Evolutionary conservation across 1,140 invertebrate species (phyloP).

Genomic region (Glomeris maerens): DNA sequence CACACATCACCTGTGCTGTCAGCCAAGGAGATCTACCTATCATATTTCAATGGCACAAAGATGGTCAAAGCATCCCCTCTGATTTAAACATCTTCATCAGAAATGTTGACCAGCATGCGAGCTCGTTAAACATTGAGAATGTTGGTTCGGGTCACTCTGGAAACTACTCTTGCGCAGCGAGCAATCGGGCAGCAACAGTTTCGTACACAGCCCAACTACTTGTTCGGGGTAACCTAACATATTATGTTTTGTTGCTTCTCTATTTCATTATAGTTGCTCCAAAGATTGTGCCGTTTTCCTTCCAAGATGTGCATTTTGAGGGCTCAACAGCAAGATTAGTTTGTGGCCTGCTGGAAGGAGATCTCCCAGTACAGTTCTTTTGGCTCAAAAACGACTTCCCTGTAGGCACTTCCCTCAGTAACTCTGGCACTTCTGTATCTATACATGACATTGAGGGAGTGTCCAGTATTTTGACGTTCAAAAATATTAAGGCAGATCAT

Average conservation of each 20-base stretch:
- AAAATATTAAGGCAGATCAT: conserved; percentile 29
- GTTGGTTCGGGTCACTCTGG: conserved; percentile 65
- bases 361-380: background rate
- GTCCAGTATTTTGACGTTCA: background rate
- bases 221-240: conserved; percentile 28
- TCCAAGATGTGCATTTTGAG: conserved; percentile 1
- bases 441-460: background rate
- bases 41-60: conserved; percentile 56
- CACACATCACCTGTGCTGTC: conserved; percentile 76
- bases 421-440: background rate
- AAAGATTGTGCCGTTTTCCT: conserved; percentile 6
- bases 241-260: background rate
- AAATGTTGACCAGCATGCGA: conserved; percentile 68
- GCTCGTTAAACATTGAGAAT: conserved; percentile 71
- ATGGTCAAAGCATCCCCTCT: conserved; percentile 44
- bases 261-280: conserved; percentile 2
- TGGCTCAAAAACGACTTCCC: conserved; percentile 2
- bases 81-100: conserved; percentile 42
- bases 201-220: conserved; percentile 29
- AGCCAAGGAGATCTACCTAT: conserved; percentile 86
- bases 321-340: conserved; percentile 1
- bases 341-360: conserved; percentile 5
- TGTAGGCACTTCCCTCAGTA: background rate
- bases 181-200: conserved; percentile 29
- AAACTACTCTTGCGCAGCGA: conserved; percentile 75